A percentile compares a stretch with the other conserved stretches of the same genome.
phyloP scores from a whole-genome alignment of 1,140 invertebrate genomes.

The Mizuhopecten yessoensis region DNA sequence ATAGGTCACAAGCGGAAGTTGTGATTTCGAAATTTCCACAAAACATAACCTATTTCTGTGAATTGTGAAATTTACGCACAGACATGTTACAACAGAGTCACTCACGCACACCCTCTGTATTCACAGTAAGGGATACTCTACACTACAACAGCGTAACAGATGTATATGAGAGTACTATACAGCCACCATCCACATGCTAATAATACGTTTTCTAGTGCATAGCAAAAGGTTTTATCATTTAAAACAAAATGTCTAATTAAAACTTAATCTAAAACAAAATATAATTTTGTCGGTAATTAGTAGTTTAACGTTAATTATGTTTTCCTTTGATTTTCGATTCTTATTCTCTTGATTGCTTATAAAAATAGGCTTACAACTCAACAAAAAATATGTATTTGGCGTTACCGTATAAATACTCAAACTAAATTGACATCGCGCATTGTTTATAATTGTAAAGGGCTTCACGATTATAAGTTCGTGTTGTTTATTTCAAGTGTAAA shows the following conservation, averaged over 20 bases:
- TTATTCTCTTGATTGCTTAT: too few species aligned
- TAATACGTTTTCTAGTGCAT: neutral
- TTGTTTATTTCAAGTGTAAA: neutral
- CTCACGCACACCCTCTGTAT: neutral
- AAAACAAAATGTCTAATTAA: too few species aligned
- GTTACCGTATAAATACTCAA: too few species aligned
- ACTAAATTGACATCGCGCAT: too few species aligned
- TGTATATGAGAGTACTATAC: too few species aligned
- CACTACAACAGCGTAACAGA: too few species aligned
- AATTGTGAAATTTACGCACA: neutral
- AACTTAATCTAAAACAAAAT: too few species aligned
- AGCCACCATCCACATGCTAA: neutral
- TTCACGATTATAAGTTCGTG: neutral
- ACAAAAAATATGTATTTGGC: too few species aligned
- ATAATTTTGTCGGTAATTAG: too few species aligned
- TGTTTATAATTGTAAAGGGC: neutral
- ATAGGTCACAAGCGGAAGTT: neutral
- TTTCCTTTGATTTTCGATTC: too few species aligned
- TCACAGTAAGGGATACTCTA: neutral
- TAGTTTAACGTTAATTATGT: too few species aligned
- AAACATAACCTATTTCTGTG: neutral
- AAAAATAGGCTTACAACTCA: too few species aligned
- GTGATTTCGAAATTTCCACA: conserved; percentile 25
- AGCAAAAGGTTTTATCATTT: neutral
- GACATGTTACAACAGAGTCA: neutral